A percentile compares a stretch with the other conserved stretches of the same genome.
These are phyloP conservation scores for Eurytoma adleriae DNA, from an alignment of 2,888 invertebrate species.

Conservation along the genomic window DNA sequence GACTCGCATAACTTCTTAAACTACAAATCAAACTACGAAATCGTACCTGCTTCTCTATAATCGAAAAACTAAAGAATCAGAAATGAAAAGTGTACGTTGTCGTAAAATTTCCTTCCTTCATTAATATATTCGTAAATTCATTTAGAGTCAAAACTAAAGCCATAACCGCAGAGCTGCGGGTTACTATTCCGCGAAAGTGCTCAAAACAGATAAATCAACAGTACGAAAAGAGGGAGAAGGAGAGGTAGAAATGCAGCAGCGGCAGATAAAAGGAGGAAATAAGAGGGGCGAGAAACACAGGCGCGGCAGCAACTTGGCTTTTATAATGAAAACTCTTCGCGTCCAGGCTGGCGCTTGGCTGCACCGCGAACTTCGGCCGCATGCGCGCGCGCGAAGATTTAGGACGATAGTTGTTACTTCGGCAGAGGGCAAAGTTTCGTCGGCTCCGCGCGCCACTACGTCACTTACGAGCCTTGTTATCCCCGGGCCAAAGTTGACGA, in stretches of 20 bases:
- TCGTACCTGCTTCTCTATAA: no score
- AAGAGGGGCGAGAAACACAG: constrained; percentile 6
- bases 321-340: constrained; percentile 63
- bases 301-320: constrained; percentile 62
- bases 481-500: constrained; percentile 61
- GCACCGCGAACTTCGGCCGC: constrained; percentile 57
- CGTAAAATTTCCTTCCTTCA: not conserved
- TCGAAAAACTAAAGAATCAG: not conserved
- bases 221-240: not conserved
- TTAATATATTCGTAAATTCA: not conserved
- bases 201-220: constrained; percentile 30
- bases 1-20: no score
- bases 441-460: constrained; percentile 52
- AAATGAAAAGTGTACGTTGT: not conserved
- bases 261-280: constrained; percentile 30
- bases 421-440: constrained; percentile 60
- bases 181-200: not conserved
- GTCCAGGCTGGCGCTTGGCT: constrained; percentile 10
- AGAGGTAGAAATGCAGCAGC: constrained; percentile 19
- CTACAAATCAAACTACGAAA: no score
- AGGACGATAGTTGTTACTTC: constrained; percentile 66
- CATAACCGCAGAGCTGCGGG: not conserved
- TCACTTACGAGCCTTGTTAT: constrained; percentile 62
- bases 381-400: constrained; percentile 62
- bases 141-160: not conserved